These are phyloP conservation scores for Craterocephalus amniculus DNA, from an alignment of 2,797 vertebrate genomes.

Conservation along the genomic window DNA sequence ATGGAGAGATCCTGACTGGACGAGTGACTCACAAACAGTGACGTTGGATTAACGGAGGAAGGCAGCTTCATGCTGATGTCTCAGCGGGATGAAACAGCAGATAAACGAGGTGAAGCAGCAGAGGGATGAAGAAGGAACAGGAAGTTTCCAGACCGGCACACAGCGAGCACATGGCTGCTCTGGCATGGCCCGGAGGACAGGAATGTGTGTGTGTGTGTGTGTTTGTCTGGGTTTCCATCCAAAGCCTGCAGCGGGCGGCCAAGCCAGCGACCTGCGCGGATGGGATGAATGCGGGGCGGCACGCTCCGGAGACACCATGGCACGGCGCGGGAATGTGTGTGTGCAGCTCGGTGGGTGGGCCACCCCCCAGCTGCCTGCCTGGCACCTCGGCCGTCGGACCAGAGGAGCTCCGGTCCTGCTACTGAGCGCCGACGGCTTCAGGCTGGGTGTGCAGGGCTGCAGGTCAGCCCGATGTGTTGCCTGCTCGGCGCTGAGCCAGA, in stretches of 20 bases:
- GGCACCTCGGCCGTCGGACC: conserved; percentile 49
- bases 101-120: no score
- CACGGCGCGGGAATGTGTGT: conserved; percentile 35
- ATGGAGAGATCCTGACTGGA: background rate
- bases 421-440: no score
- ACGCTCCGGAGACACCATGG: conserved; percentile 63
- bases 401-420: no score
- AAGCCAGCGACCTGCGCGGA: conserved; percentile 44
- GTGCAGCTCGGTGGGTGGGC: conserved; percentile 52
- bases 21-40: no score
- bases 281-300: conserved; percentile 54
- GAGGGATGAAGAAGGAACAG: no score
- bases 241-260: conserved; percentile 38
- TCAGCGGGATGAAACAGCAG: no score
- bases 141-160: no score
- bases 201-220: conserved; percentile 22
- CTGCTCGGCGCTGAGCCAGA: no score
- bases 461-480: no score
- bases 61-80: no score
- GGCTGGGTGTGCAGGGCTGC: no score
- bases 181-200: conserved; percentile 48
- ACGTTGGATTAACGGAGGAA: no score
- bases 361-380: conserved; percentile 58
- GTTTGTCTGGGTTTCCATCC: conserved; percentile 37
- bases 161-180: background rate